Conservation (phyloP, 23 tunicate species). For the Ascidia mentula region DNA sequence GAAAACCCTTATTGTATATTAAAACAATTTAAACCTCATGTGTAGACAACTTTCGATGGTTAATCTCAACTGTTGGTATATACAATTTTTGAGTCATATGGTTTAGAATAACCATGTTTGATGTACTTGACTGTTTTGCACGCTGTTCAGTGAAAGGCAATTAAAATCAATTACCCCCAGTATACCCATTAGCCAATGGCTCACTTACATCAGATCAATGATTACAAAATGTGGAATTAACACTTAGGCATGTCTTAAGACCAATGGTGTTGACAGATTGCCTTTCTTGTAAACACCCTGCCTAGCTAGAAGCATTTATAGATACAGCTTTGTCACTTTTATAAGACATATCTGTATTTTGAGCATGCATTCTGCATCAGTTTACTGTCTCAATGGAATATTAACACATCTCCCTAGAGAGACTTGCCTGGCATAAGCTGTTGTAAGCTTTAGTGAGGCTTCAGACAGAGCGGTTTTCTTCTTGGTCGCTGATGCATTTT, state of each 20-base stretch:
- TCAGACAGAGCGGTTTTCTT: background rate
- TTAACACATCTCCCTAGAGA: background rate
- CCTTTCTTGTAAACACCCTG: background rate
- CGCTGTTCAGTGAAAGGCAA: too few species aligned
- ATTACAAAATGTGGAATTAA: background rate
- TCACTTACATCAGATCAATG: background rate
- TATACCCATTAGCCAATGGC: background rate
- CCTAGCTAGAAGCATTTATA: background rate
- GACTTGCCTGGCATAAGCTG: background rate
- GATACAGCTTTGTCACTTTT: background rate
- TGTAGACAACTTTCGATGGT: too few species aligned
- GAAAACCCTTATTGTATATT: too few species aligned
- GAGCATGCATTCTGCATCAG: background rate
- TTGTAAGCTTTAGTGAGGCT: too few species aligned
- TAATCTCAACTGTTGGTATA: too few species aligned
- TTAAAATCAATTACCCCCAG: too few species aligned
- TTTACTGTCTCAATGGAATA: background rate
- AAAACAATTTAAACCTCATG: too few species aligned
- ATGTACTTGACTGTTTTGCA: too few species aligned
- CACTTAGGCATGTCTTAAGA: background rate
- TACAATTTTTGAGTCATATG: too few species aligned
- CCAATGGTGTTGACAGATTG: background rate
- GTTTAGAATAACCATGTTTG: too few species aligned
- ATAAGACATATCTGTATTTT: constrained; percentile 6
- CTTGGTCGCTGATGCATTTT: background rate